phyloP scores from a whole-genome alignment of 2,888 invertebrate species.

The Nemotelus nigrinus region DNA sequence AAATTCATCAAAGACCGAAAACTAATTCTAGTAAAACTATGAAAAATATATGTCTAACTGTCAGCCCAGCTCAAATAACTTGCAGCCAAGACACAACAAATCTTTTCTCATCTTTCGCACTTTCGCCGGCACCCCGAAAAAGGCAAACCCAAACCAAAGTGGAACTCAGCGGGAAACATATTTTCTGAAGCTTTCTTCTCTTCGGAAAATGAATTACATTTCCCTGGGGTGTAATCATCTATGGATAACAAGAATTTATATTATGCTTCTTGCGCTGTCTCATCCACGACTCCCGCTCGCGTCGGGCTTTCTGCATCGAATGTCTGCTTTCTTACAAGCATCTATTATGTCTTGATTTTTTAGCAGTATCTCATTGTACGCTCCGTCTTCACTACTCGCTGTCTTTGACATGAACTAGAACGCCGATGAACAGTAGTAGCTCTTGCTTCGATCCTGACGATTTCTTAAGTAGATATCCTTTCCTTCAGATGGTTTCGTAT shows the following conservation, averaged over 20 bases:
- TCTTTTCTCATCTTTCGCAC: too few relatives aligned
- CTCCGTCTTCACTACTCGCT: slow-evolving; percentile 2
- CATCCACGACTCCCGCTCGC: slow-evolving; percentile 22
- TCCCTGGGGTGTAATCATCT: slow-evolving; percentile 51
- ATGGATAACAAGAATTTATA: slow-evolving; percentile 49
- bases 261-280: slow-evolving; percentile 40
- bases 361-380: slow-evolving; percentile 12
- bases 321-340: neutral
- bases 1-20: too few relatives aligned
- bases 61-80: too few relatives aligned
- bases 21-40: too few relatives aligned
- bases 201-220: slow-evolving; percentile 50
- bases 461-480: slow-evolving; percentile 34
- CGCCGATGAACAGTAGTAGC: neutral
- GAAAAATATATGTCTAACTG: too few relatives aligned
- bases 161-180: slow-evolving; percentile 37
- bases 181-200: slow-evolving; percentile 23
- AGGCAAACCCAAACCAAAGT: neutral
- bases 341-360: slow-evolving; percentile 23
- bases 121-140: slow-evolving; percentile 1
- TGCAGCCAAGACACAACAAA: too few relatives aligned
- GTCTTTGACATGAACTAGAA: slow-evolving; percentile 8
- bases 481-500: slow-evolving; percentile 1
- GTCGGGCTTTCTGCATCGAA: slow-evolving; percentile 3
- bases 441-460: neutral